Percentiles rank a stretch among this genome's conserved stretches.
Evolutionary conservation across 2,888 invertebrate genomes (phyloP).

Genomic region (Glaucopsyche alexis): DNA sequence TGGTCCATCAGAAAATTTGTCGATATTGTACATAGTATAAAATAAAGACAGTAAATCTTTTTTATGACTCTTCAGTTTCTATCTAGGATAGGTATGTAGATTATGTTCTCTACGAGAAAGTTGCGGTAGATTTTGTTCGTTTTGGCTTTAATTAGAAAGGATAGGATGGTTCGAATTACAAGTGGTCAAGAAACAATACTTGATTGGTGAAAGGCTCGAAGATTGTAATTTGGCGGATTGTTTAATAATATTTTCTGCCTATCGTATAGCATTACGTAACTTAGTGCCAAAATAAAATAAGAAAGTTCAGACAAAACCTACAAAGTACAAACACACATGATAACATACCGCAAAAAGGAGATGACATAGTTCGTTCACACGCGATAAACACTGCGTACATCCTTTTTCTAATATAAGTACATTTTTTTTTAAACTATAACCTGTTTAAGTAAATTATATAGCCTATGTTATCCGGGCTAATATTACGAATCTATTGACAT

Average conservation of each 20-base stretch:
- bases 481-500: too few species aligned
- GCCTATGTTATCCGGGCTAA: too few species aligned
- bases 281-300: neutral
- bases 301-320: neutral
- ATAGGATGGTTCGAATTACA: neutral
- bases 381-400: neutral
- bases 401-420: neutral
- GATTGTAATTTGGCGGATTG: too few species aligned
- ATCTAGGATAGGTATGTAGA: neutral
- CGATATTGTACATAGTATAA: too few species aligned
- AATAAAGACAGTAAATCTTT: too few species aligned
- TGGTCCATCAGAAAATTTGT: too few species aligned
- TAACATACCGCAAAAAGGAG: neutral
- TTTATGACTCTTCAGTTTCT: neutral
- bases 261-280: too few species aligned
- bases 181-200: neutral
- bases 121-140: neutral
- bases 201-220: constrained; percentile 5
- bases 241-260: too few species aligned
- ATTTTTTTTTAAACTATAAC: too few species aligned
- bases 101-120: neutral
- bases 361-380: neutral
- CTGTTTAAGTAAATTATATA: too few species aligned
- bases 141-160: neutral
- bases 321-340: neutral